Evolutionary conservation across 2,797 vertebrate genomes (phyloP).

Genomic region (Phoeniculus purpureus): DNA sequence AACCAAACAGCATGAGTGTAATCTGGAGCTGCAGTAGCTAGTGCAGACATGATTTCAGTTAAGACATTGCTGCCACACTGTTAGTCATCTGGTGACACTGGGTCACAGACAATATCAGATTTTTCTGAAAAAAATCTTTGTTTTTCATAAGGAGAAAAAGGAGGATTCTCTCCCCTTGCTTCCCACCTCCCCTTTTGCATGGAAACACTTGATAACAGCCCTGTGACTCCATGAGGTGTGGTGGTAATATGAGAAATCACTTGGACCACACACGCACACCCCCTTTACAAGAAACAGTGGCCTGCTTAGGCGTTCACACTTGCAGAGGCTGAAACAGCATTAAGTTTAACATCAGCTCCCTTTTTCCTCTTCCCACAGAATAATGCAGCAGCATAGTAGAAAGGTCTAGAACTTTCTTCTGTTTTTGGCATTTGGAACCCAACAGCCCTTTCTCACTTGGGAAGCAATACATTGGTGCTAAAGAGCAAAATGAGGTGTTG

Average conservation of each 20-base stretch:
- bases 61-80: slow-evolving; percentile 6
- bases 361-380: neutral
- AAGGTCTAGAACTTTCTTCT: neutral
- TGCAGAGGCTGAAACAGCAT: neutral
- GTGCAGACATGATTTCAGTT: slow-evolving; percentile 7
- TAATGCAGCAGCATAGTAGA: neutral
- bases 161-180: neutral
- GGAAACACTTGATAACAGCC: slow-evolving; percentile 46
- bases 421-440: neutral
- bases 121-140: neutral
- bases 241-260: slow-evolving; percentile 16
- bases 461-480: neutral
- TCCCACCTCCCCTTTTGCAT: neutral
- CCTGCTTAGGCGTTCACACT: slow-evolving; percentile 2
- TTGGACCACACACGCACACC: slow-evolving; percentile 46
- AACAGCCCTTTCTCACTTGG: neutral
- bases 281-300: slow-evolving; percentile 11
- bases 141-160: neutral
- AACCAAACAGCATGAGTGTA: neutral
- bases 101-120: slow-evolving; percentile 12
- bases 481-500: neutral
- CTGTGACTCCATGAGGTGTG: slow-evolving; percentile 43
- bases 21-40: neutral
- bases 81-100: slow-evolving; percentile 28
- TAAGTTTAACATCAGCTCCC: neutral